Base-by-base conservation (phyloP, 2,113 vertebrate genomes). In the Chionis minor region DNA sequence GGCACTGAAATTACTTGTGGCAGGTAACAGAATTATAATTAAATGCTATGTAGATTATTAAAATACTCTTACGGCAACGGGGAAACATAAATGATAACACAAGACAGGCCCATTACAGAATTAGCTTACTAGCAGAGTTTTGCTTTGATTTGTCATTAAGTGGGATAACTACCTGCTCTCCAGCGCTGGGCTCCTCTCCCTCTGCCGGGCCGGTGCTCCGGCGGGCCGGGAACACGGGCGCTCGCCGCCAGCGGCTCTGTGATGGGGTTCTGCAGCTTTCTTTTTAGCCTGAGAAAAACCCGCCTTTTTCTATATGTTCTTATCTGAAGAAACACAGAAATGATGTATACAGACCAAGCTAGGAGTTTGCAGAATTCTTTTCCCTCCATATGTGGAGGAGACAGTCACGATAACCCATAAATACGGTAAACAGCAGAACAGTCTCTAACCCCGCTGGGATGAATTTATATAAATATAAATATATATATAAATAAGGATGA, bases 21-120 rank as follows among this genome's bases (percentile, higher is more conserved):
- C 92, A 85, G 94, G 96, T 95, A 97, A 94, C 88, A 79, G 95
- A 94, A 92, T 97, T 72, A 58, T 91, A 97, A 96, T 97, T 90
- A 97, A 97, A 93, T 67, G 74, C 67, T 96, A 83, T 40, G n/a
- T 67, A 81, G 92, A 94, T 96, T 91, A 88, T 96, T 93, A 94
- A 97, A 97, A 90, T 66, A 82, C 47, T 62, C 12, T 90, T 88
- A 45, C 1, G 51, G 30, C 80, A 45, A 80, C 11, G 62, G 56
- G 84, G 88, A 80, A 94, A 82, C 80, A 84, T 92, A 95, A 95
- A 92, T 71, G 90, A 94, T 75, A 55, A 40, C 83, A 51, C 44
- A 44, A 95, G 93, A 70, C 88, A 96, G 82, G 59, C 61, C 92
- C 59, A 38, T 95, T 83, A 75, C 65, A 75, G 94, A 95, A 92